Percentiles rank a stretch among this genome's conserved stretches.
Conservation (phyloP, 2,888 invertebrate genomes). For the Mimumesa dahlbomi region DNA sequence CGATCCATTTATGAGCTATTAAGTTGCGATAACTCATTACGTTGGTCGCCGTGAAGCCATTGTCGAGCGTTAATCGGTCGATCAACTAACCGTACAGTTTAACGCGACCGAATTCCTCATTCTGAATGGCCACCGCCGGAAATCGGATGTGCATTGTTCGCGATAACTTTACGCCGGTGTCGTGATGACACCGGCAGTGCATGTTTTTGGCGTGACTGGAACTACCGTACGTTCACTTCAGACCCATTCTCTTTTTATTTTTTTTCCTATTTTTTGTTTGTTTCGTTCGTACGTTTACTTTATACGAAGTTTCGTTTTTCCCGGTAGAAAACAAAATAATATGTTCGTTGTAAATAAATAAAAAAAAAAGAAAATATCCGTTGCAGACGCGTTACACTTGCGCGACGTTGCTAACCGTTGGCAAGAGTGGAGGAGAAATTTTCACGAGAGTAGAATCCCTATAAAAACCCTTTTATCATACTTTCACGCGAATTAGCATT, state of each 20-base stretch:
- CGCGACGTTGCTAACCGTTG: too few species aligned
- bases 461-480: too few species aligned
- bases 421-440: too few species aligned
- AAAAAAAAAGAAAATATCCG: too few species aligned
- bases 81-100: slow-evolving; percentile 52
- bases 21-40: slow-evolving; percentile 24
- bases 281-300: too few species aligned
- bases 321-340: too few species aligned
- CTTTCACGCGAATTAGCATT: too few species aligned
- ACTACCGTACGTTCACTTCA: slow-evolving; percentile 1
- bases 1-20: slow-evolving; percentile 29
- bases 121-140: slow-evolving; percentile 52
- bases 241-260: neutral
- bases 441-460: too few species aligned
- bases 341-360: too few species aligned
- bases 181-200: slow-evolving; percentile 13
- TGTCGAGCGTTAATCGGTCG: slow-evolving; percentile 44
- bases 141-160: slow-evolving; percentile 67
- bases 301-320: too few species aligned
- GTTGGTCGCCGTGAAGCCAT: slow-evolving; percentile 17
- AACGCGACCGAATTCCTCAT: slow-evolving; percentile 50
- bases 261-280: too few species aligned
- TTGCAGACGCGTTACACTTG: too few species aligned
- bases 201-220: slow-evolving; percentile 13
- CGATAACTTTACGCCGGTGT: slow-evolving; percentile 21